Evolutionary conservation across 2,113 vertebrate species (phyloP).

Genomic region (Daboia siamensis): DNA sequence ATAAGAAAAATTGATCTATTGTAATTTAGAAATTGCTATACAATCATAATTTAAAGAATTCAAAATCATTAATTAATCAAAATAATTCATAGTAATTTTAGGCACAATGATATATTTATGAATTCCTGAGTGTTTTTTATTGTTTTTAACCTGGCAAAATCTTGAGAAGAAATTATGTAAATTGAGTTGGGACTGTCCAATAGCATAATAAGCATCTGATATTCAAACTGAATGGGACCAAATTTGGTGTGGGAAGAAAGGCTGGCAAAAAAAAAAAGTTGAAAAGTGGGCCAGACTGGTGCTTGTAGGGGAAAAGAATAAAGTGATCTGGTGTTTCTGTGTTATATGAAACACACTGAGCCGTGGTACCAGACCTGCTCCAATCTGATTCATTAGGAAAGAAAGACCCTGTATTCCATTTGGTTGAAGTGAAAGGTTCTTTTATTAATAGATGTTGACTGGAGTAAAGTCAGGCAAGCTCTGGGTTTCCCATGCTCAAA

Average conservation of each 20-base stretch:
- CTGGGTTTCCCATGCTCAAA: not conserved
- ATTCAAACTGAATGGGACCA: too few relatives aligned
- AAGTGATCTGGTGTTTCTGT: too few relatives aligned
- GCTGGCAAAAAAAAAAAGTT: too few relatives aligned
- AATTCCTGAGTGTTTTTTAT: not conserved
- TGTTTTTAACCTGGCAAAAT: not conserved
- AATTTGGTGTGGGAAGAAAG: too few relatives aligned
- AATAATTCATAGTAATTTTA: not conserved
- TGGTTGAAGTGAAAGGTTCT: not conserved
- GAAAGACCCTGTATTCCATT: not conserved
- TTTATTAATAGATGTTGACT: not conserved
- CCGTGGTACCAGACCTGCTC: not conserved
- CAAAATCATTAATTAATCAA: not conserved
- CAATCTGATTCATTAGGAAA: not conserved
- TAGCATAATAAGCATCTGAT: too few relatives aligned
- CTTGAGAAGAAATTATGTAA: not conserved
- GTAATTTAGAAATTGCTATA: not conserved
- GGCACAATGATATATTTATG: not conserved
- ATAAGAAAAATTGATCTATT: not conserved
- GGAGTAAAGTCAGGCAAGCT: not conserved
- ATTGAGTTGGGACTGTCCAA: not conserved
- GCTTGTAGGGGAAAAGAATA: too few relatives aligned
- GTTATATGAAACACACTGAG: too few relatives aligned
- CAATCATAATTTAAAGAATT: too few relatives aligned
- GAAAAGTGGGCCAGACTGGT: too few relatives aligned